Percentiles rank a stretch among this genome's conserved stretches.
Conservation (phyloP, 1,140 invertebrate species). For the Bacillus rossius region DNA sequence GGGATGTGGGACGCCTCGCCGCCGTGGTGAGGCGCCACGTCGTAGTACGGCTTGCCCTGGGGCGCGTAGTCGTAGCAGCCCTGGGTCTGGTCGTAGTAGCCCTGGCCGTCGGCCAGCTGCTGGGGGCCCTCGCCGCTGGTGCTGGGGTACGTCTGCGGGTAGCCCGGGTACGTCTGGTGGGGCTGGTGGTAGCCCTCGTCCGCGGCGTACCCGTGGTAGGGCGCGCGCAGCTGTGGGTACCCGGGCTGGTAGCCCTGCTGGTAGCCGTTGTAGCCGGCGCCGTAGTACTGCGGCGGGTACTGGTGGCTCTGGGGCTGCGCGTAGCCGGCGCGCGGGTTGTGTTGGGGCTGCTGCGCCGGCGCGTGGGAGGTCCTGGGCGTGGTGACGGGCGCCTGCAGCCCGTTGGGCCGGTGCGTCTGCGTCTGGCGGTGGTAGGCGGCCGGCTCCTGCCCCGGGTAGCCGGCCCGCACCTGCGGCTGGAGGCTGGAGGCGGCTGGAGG, state of each 20-base stretch:
- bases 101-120: not conserved
- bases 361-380: slow-evolving; percentile 36
- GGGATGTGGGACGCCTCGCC: slow-evolving; percentile 46
- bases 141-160: not conserved
- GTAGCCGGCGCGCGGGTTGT: not conserved
- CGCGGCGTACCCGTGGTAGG: slow-evolving; percentile 17
- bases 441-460: slow-evolving; percentile 36
- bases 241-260: slow-evolving; percentile 25
- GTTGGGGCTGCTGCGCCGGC: slow-evolving; percentile 32
- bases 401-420: slow-evolving; percentile 21
- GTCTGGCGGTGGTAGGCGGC: slow-evolving; percentile 2
- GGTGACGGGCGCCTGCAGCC: slow-evolving; percentile 18
- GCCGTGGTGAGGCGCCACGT: slow-evolving; percentile 42
- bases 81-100: not conserved
- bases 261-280: slow-evolving; percentile 26
- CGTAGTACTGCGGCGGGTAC: not conserved
- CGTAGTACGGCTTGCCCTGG: slow-evolving; percentile 37
- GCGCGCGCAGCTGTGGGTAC: not conserved
- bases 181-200: slow-evolving; percentile 17
- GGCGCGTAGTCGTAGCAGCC: slow-evolving; percentile 13
- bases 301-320: not conserved
- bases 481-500: slow-evolving; percentile 9
- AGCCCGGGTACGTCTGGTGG: slow-evolving; percentile 37
- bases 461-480: slow-evolving; percentile 15
- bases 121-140: not conserved